These are phyloP conservation scores for Laothoe populi DNA, from an alignment of 2,888 invertebrate species.

Conservation along the genomic window DNA sequence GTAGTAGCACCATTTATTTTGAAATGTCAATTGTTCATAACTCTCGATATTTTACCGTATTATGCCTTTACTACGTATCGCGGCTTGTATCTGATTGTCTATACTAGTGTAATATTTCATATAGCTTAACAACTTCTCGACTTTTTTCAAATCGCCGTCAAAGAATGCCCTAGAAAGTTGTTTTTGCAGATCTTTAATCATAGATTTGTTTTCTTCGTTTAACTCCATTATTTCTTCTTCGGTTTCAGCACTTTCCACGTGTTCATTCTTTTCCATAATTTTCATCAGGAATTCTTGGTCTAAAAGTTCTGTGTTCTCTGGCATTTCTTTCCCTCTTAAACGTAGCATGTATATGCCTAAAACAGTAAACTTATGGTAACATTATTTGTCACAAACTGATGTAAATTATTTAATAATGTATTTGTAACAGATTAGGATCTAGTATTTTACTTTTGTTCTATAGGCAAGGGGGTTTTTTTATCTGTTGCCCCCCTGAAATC, in stretches of 20 bases:
- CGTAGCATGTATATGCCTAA: constrained; percentile 91
- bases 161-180: constrained; percentile 87
- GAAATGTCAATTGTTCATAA: not conserved
- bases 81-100: constrained; percentile 89
- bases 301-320: constrained; percentile 86
- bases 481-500: too few species aligned
- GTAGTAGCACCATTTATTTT: not conserved
- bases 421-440: too few species aligned
- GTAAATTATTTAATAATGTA: not conserved
- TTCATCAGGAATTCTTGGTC: constrained; percentile 90
- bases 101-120: constrained; percentile 95
- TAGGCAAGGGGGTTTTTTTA: too few species aligned
- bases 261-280: constrained; percentile 96
- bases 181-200: constrained; percentile 80
- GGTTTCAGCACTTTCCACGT: constrained; percentile 88
- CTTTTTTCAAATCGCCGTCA: constrained; percentile 85
- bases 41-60: constrained; percentile 58
- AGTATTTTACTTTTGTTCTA: too few species aligned
- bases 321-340: constrained; percentile 87
- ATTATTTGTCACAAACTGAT: not conserved
- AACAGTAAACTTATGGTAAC: constrained; percentile 37
- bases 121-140: constrained; percentile 87
- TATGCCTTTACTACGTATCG: constrained; percentile 85
- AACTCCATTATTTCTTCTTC: constrained; percentile 84
- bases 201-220: constrained; percentile 82